A percentile compares a stretch with the other conserved stretches of the same genome.
These are phyloP conservation scores for Pagrus major DNA, from an alignment of 2,113 vertebrate genomes.

Conservation along the genomic window DNA sequence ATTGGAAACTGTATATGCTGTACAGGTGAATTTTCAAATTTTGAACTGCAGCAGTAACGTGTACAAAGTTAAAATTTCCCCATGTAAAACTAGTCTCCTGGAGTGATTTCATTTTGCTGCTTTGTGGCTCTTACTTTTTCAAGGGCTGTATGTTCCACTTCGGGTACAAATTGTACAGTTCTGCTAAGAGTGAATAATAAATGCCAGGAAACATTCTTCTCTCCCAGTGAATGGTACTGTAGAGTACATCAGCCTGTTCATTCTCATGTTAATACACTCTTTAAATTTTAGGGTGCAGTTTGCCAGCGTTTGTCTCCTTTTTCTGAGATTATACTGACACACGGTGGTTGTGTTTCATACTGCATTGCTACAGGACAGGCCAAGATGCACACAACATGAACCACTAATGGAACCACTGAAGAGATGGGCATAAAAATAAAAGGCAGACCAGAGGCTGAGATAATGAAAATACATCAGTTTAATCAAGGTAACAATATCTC, in stretches of 20 bases:
- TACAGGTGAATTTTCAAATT: conserved; percentile 94
- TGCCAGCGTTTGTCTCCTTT: background rate
- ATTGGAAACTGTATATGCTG: conserved; percentile 96
- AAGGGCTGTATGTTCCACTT: conserved; percentile 92
- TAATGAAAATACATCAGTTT: conserved; percentile 61
- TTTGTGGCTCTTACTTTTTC: conserved; percentile 92
- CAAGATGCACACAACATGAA: background rate
- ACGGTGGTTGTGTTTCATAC: conserved; percentile 65
- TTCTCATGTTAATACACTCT: background rate
- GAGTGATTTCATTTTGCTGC: conserved; percentile 94
- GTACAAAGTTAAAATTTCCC: conserved; percentile 91
- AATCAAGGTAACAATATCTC: conserved; percentile 68
- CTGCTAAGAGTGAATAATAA: conserved; percentile 84
- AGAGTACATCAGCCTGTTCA: background rate
- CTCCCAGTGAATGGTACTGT: conserved; percentile 36
- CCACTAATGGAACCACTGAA: background rate
- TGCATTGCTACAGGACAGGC: conserved; percentile 6
- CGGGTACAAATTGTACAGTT: conserved; percentile 92
- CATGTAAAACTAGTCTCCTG: conserved; percentile 89
- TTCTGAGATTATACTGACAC: conserved; percentile 74
- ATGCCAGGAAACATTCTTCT: conserved; percentile 72
- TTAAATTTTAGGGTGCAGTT: background rate
- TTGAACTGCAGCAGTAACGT: conserved; percentile 92
- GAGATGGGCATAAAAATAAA: background rate
- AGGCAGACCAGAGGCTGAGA: background rate